A percentile compares a stretch with the other conserved stretches of the same genome.
These are phyloP conservation scores for Spea multiplicata DNA, from an alignment of 2,113 vertebrate species.

Conservation along the genomic window DNA sequence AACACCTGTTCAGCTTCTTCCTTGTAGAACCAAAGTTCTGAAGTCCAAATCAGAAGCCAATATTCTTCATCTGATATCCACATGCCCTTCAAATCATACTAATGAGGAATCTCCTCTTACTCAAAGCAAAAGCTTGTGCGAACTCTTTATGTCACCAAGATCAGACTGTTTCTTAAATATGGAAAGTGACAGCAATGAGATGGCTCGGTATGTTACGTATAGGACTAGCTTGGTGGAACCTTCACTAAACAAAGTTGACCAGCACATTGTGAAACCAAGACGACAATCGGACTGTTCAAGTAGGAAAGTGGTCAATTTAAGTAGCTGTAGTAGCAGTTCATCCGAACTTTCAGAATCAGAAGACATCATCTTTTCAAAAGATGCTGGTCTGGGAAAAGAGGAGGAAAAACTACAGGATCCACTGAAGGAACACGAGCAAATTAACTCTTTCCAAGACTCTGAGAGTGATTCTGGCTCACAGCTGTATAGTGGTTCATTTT, in stretches of 20 bases:
- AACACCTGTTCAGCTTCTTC: slow-evolving; percentile 71
- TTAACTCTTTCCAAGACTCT: slow-evolving; percentile 35
- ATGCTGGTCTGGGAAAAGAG: not conserved
- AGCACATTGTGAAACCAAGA: slow-evolving; percentile 6
- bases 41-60: slow-evolving; percentile 88
- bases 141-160: slow-evolving; percentile 59
- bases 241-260: slow-evolving; percentile 49
- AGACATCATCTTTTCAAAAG: slow-evolving; percentile 14
- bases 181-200: not conserved
- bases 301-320: slow-evolving; percentile 16
- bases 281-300: not conserved
- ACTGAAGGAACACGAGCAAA: not conserved
- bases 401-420: slow-evolving; percentile 8
- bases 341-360: slow-evolving; percentile 53
- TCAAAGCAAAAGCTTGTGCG: slow-evolving; percentile 77
- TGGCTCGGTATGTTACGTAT: not conserved
- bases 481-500: slow-evolving; percentile 2
- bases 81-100: not conserved
- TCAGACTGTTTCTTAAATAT: slow-evolving; percentile 31
- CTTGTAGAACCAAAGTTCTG: slow-evolving; percentile 58
- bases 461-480: slow-evolving; percentile 11
- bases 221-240: slow-evolving; percentile 53
- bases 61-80: slow-evolving; percentile 70
- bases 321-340: slow-evolving; percentile 51
- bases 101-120: slow-evolving; percentile 30